Percentiles rank a stretch among this genome's conserved stretches.
These are phyloP conservation scores for Drosophila sproati DNA, from an alignment of 1,140 invertebrate genomes.

Conservation along the genomic window DNA sequence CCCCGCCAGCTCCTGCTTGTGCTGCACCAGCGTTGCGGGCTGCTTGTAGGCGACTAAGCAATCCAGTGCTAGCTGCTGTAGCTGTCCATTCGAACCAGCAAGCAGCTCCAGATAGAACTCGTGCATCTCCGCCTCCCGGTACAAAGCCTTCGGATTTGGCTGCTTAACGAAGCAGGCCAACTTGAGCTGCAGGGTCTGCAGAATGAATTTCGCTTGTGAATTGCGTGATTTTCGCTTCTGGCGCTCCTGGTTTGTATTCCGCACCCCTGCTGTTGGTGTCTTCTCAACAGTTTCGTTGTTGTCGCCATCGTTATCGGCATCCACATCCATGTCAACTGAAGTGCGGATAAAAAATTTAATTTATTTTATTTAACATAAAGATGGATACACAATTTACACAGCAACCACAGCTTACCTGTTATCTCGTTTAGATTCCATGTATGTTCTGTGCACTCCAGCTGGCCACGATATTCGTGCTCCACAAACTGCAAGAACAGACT, in stretches of 20 bases:
- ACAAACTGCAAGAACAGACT: constrained; percentile 92
- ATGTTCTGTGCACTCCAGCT: constrained; percentile 77
- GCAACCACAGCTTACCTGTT: constrained; percentile 7
- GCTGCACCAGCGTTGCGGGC: constrained; percentile 89
- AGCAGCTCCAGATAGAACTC: constrained; percentile 92
- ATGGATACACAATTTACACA: too few relatives aligned
- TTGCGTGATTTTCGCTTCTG: constrained; percentile 38
- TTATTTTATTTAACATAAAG: neutral
- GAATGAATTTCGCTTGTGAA: constrained; percentile 49
- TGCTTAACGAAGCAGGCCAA: constrained; percentile 91
- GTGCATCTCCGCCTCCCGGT: constrained; percentile 90
- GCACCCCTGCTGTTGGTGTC: constrained; percentile 38
- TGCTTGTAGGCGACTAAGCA: constrained; percentile 94
- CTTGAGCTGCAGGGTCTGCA: constrained; percentile 85
- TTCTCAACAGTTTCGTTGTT: constrained; percentile 41
- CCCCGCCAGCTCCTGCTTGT: constrained; percentile 91
- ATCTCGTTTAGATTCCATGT: constrained; percentile 66
- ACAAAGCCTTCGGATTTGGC: constrained; percentile 91
- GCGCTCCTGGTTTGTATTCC: constrained; percentile 24
- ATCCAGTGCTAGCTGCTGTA: constrained; percentile 94
- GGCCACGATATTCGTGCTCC: constrained; percentile 86
- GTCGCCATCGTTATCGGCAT: constrained; percentile 26
- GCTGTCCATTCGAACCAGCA: constrained; percentile 89
- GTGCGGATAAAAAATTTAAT: neutral
- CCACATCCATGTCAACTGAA: constrained; percentile 48